Percentiles rank a stretch among this genome's conserved stretches.
Evolutionary conservation across 2,113 vertebrate genomes (phyloP).

Genomic region (Thinocorus orbignyianus): DNA sequence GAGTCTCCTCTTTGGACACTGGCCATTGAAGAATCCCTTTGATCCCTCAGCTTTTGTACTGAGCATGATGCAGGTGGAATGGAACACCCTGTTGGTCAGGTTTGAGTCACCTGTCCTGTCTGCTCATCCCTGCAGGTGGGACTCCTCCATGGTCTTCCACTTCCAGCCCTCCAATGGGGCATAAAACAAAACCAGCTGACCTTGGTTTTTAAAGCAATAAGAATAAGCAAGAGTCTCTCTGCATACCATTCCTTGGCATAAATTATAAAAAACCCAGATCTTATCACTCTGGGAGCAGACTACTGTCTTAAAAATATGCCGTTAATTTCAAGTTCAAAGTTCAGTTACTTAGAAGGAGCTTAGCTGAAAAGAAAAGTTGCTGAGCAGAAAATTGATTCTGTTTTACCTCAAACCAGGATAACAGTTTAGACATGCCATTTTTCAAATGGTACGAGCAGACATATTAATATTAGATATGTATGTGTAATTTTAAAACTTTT

Average conservation of each 20-base stretch:
- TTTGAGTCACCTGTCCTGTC: background rate
- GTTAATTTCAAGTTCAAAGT: background rate
- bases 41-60: background rate
- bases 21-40: background rate
- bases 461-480: background rate
- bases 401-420: background rate
- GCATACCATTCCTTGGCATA: background rate
- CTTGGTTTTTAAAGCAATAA: background rate
- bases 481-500: background rate
- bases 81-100: background rate
- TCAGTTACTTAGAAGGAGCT: background rate
- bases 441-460: background rate
- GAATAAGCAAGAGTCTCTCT: background rate
- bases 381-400: background rate
- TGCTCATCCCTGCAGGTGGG: background rate
- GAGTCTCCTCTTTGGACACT: background rate
- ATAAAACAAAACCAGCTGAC: background rate
- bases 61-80: background rate
- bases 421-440: background rate
- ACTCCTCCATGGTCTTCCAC: background rate
- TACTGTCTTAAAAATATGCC: background rate
- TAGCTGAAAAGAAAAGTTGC: background rate
- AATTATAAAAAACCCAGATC: background rate
- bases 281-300: background rate
- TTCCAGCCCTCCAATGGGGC: background rate